Percentiles rank a stretch among this genome's conserved stretches.
Evolutionary conservation across 2,797 vertebrate species (phyloP).

Genomic region (Myotis planiceps): DNA sequence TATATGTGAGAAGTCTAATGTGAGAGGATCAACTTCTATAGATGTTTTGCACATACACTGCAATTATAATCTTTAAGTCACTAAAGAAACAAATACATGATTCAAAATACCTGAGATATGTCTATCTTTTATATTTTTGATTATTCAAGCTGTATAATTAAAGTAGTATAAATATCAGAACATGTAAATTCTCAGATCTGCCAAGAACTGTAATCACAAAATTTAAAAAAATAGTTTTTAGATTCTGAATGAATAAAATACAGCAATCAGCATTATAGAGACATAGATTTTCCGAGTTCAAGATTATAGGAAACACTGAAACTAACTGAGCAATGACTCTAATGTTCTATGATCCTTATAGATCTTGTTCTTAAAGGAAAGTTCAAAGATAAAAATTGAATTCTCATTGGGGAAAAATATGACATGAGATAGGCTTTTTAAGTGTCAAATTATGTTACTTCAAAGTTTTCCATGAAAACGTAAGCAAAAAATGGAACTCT

Average conservation of each 20-base stretch:
- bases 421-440: background rate
- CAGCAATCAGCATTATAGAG: background rate
- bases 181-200: background rate
- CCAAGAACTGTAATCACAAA: background rate
- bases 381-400: background rate
- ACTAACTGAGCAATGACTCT: background rate
- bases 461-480: slow-evolving; percentile 10
- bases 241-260: slow-evolving; percentile 11
- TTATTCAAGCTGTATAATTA: background rate
- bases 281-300: background rate
- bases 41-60: background rate
- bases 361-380: background rate
- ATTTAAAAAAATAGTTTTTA: background rate
- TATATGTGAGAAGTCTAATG: background rate
- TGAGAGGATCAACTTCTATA: background rate
- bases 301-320: background rate
- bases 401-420: background rate
- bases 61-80: background rate
- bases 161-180: background rate
- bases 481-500: background rate
- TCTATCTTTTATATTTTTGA: background rate
- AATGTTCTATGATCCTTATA: background rate
- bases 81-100: background rate
- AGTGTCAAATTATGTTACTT: background rate
- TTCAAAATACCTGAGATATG: background rate